These are phyloP conservation scores for Mesochorus sp. DNA, from an alignment of 2,888 invertebrate species.

Conservation along the genomic window DNA sequence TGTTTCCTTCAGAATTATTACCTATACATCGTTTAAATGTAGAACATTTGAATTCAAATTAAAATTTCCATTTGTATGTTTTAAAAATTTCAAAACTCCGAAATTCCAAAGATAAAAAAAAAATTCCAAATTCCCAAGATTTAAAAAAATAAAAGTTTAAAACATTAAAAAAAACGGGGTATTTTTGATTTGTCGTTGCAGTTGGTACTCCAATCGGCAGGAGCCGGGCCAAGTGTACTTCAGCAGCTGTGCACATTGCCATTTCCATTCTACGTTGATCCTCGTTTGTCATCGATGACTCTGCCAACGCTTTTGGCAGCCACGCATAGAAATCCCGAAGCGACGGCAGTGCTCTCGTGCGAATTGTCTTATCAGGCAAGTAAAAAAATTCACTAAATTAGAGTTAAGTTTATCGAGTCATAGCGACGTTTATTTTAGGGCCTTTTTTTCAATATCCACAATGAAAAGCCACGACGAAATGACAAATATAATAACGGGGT, in stretches of 20 bases:
- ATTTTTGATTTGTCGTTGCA: slow-evolving; percentile 81
- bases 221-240: slow-evolving; percentile 90
- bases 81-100: background rate
- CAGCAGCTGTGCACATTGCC: slow-evolving; percentile 93
- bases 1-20: too few relatives aligned
- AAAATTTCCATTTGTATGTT: too few relatives aligned
- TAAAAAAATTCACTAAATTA: slow-evolving; percentile 48
- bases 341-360: slow-evolving; percentile 89
- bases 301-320: slow-evolving; percentile 91
- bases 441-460: slow-evolving; percentile 78
- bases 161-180: background rate
- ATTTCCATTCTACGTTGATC: slow-evolving; percentile 93
- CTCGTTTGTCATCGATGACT: slow-evolving; percentile 87
- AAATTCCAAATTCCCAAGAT: too few relatives aligned
- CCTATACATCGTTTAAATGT: too few relatives aligned
- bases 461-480: background rate
- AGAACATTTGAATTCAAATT: too few relatives aligned
- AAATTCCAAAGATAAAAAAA: too few relatives aligned
- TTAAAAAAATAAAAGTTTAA: background rate
- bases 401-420: background rate
- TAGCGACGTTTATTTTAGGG: slow-evolving; percentile 78
- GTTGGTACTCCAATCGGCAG: slow-evolving; percentile 88
- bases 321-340: slow-evolving; percentile 87
- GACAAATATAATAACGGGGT: slow-evolving; percentile 11
- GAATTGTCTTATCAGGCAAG: slow-evolving; percentile 86